Evolutionary conservation across 2,113 vertebrate genomes (phyloP).

Genomic region (Chlorodrepanis virens): DNA sequence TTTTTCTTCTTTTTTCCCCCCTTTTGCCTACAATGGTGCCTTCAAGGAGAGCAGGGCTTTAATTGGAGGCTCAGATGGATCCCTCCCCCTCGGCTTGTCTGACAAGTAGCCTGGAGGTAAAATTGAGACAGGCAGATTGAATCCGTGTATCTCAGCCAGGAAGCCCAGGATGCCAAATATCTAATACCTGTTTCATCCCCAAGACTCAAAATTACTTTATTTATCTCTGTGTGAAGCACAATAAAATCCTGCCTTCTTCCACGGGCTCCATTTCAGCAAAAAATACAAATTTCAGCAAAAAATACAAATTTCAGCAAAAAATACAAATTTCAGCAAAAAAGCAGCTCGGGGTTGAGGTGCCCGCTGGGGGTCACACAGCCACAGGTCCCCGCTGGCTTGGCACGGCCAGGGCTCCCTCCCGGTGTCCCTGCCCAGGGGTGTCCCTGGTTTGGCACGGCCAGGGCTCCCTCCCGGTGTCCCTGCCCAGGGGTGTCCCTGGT

Average conservation of each 20-base stretch:
- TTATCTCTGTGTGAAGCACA: not conserved
- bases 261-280: fast-evolving
- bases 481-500: not conserved
- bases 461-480: no score
- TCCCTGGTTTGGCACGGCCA: no score
- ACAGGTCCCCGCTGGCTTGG: fast-evolving
- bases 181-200: not conserved
- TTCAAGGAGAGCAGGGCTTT: conserved; percentile 32
- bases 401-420: not conserved
- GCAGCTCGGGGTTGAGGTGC: not conserved
- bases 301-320: not conserved
- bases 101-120: not conserved
- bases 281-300: no score
- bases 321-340: no score
- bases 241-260: not conserved
- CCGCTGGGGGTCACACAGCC: fast-evolving
- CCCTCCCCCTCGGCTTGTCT: not conserved
- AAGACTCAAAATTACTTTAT: not conserved
- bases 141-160: not conserved
- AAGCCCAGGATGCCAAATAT: not conserved
- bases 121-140: not conserved
- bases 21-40: not conserved
- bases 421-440: fast-evolving
- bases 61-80: not conserved
- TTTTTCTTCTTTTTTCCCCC: not conserved